phyloP scores from a whole-genome alignment of 2,113 vertebrate genomes.

The Mixornis gularis region DNA sequence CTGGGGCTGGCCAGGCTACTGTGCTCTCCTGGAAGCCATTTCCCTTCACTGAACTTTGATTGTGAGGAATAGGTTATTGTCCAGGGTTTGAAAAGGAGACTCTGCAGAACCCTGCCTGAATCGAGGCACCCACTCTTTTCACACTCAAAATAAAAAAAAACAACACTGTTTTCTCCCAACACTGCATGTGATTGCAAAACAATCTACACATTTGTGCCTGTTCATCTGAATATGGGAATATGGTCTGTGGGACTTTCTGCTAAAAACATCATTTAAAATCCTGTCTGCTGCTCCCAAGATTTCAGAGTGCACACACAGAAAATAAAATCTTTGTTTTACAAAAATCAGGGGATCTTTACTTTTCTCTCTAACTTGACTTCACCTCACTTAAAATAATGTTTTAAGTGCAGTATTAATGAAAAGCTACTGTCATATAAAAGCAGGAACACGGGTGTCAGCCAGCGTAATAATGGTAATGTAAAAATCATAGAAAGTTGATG shows the following conservation, averaged over 20 bases:
- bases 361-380: background rate
- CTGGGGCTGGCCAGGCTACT: slow-evolving; percentile 36
- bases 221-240: background rate
- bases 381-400: background rate
- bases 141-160: background rate
- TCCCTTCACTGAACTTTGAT: slow-evolving; percentile 62
- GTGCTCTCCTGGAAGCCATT: slow-evolving; percentile 61
- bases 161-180: background rate
- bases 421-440: background rate
- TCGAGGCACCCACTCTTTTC: background rate
- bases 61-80: slow-evolving; percentile 66
- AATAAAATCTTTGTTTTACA: background rate
- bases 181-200: background rate
- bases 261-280: background rate
- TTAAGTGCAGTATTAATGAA: background rate
- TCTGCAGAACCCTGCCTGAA: background rate
- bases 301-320: background rate
- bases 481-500: slow-evolving; percentile 48
- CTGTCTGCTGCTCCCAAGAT: background rate
- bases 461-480: background rate
- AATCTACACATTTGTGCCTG: background rate
- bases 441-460: background rate
- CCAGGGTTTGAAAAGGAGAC: slow-evolving; percentile 17
- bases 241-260: background rate
- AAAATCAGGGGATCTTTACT: background rate